phyloP scores from a whole-genome alignment of 2,888 invertebrate species.

The Leucoma salicis region DNA sequence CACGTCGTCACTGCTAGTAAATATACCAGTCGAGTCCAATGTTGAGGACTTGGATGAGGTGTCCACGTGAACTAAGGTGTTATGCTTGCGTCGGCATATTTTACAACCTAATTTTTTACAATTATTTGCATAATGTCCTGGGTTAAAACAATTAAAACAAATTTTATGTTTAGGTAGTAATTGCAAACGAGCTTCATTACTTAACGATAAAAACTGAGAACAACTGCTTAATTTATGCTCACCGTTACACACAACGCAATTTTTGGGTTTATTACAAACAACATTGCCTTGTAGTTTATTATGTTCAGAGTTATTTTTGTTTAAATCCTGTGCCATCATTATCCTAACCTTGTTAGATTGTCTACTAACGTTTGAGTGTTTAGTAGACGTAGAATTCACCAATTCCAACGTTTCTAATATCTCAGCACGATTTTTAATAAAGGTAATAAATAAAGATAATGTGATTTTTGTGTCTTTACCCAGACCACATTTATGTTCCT shows the following conservation, averaged over 20 bases:
- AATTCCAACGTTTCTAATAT: slow-evolving; percentile 5
- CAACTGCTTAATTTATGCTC: slow-evolving; percentile 5
- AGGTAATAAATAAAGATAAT: slow-evolving; percentile 15
- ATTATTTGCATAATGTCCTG: slow-evolving; percentile 21
- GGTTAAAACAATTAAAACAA: neutral
- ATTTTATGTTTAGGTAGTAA: neutral
- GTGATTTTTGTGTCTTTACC: slow-evolving; percentile 8
- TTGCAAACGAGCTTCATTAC: neutral
- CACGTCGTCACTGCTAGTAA: neutral
- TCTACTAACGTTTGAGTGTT: neutral
- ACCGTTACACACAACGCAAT: slow-evolving; percentile 4
- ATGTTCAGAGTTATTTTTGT: no score
- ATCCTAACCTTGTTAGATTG: slow-evolving; percentile 5
- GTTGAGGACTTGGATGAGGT: no score
- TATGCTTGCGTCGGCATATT: slow-evolving; percentile 12
- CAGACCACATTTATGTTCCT: slow-evolving; percentile 21
- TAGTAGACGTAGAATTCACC: neutral
- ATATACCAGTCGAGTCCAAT: neutral
- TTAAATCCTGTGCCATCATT: no score
- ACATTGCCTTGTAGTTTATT: no score
- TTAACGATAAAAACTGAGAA: neutral
- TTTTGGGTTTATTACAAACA: no score
- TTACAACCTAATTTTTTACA: slow-evolving; percentile 17
- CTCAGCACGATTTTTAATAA: slow-evolving; percentile 9
- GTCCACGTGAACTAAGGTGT: slow-evolving; percentile 10